Evolutionary conservation across 2,888 invertebrate genomes (phyloP).

Genomic region (Eumacrocentrus americanus): DNA sequence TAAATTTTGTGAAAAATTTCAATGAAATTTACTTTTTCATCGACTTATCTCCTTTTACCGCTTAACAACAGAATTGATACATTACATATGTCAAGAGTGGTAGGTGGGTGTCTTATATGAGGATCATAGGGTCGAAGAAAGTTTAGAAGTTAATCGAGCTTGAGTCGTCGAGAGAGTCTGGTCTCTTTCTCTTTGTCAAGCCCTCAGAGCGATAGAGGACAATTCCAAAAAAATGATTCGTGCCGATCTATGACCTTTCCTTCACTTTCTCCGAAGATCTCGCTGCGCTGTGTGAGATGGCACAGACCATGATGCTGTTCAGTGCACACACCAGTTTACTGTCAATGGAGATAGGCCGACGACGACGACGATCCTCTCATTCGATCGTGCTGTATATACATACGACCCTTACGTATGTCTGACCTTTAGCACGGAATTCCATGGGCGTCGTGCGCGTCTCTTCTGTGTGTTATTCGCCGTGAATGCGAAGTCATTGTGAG

Average conservation of each 20-base stretch:
- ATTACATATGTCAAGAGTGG: background rate
- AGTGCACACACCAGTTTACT: constrained; percentile 1
- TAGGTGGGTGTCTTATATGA: constrained; percentile 2
- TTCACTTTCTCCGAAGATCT: constrained; percentile 49
- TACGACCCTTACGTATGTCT: constrained; percentile 1
- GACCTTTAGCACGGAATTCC: constrained; percentile 23
- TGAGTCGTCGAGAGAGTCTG: constrained; percentile 23
- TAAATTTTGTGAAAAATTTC: no score
- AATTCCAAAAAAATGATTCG: constrained; percentile 45
- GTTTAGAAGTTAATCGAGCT: constrained; percentile 23
- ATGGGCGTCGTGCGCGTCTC: constrained; percentile 1
- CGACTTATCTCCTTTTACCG: background rate
- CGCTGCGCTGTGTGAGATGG: constrained; percentile 31
- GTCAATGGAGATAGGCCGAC: constrained; percentile 1
- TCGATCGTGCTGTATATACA: no score
- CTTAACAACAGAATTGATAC: background rate
- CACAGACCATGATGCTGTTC: constrained; percentile 32
- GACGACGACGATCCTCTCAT: background rate
- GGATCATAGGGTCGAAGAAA: constrained; percentile 18
- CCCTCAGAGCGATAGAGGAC: constrained; percentile 27
- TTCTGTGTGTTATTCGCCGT: constrained; percentile 7
- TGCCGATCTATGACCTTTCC: constrained; percentile 52
- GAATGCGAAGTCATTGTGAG: constrained; percentile 12
- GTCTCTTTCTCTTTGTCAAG: constrained; percentile 21
- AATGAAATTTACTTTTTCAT: no score